Conservation (phyloP, 37 sponge, comb jelly and placozoan species). For the Beroe ovata region DNA sequence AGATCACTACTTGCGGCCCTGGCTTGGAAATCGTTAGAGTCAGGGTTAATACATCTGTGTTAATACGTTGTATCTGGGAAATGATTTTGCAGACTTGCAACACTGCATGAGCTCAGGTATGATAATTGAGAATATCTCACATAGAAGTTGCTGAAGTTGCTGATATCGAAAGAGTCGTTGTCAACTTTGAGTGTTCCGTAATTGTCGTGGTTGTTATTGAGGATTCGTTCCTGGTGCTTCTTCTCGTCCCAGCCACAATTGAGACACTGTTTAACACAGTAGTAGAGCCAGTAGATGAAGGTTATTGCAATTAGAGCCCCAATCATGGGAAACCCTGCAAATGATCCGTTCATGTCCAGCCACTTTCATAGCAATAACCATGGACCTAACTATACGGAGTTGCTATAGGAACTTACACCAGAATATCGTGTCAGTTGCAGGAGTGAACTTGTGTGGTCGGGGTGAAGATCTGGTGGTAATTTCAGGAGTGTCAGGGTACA, state of each 20-base stretch:
- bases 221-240: slow-evolving; percentile 5
- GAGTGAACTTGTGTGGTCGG: not conserved
- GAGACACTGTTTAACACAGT: not conserved
- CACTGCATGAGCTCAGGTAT: too few species aligned
- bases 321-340: not conserved
- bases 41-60: too few species aligned
- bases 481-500: not conserved
- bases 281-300: slow-evolving; percentile 5
- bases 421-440: not conserved
- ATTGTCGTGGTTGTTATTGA: slow-evolving; percentile 9
- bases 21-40: not conserved
- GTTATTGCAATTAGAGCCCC: not conserved
- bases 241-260: not conserved
- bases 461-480: not conserved
- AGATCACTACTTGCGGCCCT: not conserved
- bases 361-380: not conserved
- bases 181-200: slow-evolving; percentile 17
- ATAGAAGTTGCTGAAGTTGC: slow-evolving; percentile 22
- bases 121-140: not conserved
- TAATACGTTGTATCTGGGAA: too few species aligned
- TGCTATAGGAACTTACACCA: not conserved
- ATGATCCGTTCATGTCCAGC: not conserved
- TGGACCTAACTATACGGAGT: too few species aligned
- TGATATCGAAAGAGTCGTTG: not conserved
- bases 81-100: too few species aligned